A percentile compares a stretch with the other conserved stretches of the same genome.
phyloP scores from a whole-genome alignment of 2,797 vertebrate species.

The Myripristis jacobus region DNA sequence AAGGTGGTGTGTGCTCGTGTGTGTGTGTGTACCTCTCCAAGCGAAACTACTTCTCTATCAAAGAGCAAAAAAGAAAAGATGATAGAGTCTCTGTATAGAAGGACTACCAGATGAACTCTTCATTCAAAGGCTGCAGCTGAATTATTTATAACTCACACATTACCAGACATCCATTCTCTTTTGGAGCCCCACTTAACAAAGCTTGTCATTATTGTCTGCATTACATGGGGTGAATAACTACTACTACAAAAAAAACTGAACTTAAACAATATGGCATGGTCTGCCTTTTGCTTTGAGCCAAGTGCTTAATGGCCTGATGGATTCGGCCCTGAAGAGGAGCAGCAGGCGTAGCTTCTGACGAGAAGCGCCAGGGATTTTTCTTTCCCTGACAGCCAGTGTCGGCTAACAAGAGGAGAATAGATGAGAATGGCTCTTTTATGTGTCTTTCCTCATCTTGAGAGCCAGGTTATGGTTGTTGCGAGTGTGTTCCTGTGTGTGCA shows the following conservation, averaged over 20 bases:
- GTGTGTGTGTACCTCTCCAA: constrained; percentile 35
- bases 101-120: constrained; percentile 19
- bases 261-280: constrained; percentile 65
- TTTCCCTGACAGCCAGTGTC: constrained; percentile 79
- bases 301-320: constrained; percentile 79
- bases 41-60: constrained; percentile 56
- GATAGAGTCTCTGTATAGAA: constrained; percentile 25
- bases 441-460: constrained; percentile 67
- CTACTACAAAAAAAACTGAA: constrained; percentile 6
- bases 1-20: constrained; percentile 42
- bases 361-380: constrained; percentile 72
- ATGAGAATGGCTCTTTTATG: constrained; percentile 79
- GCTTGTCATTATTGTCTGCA: no score
- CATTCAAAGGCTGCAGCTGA: constrained; percentile 25
- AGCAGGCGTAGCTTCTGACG: constrained; percentile 76
- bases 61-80: constrained; percentile 55
- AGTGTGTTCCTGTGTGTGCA: constrained; percentile 21
- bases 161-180: constrained; percentile 18
- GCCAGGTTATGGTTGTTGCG: constrained; percentile 72
- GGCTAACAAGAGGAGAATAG: constrained; percentile 77
- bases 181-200: constrained; percentile 18
- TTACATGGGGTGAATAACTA: constrained; percentile 41
- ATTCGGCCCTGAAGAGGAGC: constrained; percentile 77
- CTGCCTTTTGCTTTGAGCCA: constrained; percentile 68
- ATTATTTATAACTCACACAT: constrained; percentile 23